Conservation (phyloP, 2,113 vertebrate genomes). For the Platycercus adscitus region DNA sequence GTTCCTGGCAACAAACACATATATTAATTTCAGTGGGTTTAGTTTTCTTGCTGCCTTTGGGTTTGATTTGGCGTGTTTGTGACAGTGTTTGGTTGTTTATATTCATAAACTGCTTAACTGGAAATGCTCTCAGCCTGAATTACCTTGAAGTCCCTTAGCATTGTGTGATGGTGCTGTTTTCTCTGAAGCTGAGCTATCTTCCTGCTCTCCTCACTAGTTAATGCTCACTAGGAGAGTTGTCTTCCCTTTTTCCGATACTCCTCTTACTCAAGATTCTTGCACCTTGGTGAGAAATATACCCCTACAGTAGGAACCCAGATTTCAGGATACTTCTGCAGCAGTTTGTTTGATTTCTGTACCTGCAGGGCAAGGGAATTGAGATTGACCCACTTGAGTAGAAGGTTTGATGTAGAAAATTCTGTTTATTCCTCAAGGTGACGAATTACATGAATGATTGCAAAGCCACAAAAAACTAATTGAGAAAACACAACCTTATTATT, state of each 20-base stretch:
- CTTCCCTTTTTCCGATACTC: not conserved
- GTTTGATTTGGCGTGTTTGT: not conserved
- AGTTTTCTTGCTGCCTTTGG: not conserved
- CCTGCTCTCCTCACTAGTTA: not conserved
- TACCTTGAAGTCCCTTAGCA: not conserved
- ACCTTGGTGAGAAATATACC: not conserved
- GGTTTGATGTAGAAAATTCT: not conserved
- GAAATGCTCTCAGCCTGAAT: not conserved
- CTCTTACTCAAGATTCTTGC: not conserved
- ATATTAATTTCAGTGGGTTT: not conserved
- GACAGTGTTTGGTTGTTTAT: not conserved
- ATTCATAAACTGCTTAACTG: not conserved
- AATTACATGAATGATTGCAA: not conserved
- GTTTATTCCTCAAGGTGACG: not conserved
- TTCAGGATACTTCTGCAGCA: not conserved
- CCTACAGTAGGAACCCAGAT: rapidly evolving
- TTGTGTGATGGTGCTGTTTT: not conserved
- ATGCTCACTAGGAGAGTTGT: not conserved
- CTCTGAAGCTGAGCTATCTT: not conserved
- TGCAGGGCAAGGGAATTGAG: not conserved
- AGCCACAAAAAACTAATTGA: not conserved
- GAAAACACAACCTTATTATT: no score
- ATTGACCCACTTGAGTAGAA: not conserved
- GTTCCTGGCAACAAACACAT: not conserved
- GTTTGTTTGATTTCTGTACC: not conserved